These are phyloP conservation scores for Malacoctenus gilli DNA, from an alignment of 2,797 vertebrate species.

Conservation along the genomic window DNA sequence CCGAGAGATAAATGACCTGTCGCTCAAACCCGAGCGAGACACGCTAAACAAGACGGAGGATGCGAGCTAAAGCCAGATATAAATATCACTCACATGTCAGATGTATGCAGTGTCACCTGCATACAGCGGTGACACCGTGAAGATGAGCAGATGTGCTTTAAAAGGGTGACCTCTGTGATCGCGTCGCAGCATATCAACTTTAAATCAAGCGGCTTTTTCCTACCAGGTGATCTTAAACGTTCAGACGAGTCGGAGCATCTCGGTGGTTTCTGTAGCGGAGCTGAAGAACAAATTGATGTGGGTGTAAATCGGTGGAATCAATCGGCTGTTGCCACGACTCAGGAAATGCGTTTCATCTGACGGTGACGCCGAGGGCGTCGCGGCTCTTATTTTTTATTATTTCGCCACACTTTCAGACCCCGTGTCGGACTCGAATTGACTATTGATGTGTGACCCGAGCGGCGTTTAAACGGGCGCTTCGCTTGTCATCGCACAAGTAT, in stretches of 20 bases:
- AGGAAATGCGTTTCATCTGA: constrained; percentile 49
- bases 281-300: constrained; percentile 28
- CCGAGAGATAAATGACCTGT: constrained; percentile 40
- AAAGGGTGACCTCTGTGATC: constrained; percentile 1
- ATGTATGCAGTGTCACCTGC: not conserved
- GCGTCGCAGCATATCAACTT: constrained; percentile 13
- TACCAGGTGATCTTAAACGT: not conserved
- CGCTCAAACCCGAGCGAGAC: constrained; percentile 4
- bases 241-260: constrained; percentile 1
- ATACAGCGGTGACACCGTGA: no score
- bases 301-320: constrained; percentile 34
- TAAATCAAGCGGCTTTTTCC: constrained; percentile 11
- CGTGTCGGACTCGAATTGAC: constrained; percentile 34
- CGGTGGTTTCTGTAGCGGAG: constrained; percentile 9
- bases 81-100: constrained; percentile 3
- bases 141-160: no score
- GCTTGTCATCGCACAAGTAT: constrained; percentile 19
- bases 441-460: constrained; percentile 40
- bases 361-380: constrained; percentile 2
- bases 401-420: constrained; percentile 27
- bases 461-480: constrained; percentile 37
- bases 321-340: constrained; percentile 31
- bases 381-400: constrained; percentile 12
- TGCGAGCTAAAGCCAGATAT: not conserved
- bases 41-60: constrained; percentile 6